Base-by-base conservation (phyloP, 1,140 invertebrate species). In the Bombyx mandarina region DNA sequence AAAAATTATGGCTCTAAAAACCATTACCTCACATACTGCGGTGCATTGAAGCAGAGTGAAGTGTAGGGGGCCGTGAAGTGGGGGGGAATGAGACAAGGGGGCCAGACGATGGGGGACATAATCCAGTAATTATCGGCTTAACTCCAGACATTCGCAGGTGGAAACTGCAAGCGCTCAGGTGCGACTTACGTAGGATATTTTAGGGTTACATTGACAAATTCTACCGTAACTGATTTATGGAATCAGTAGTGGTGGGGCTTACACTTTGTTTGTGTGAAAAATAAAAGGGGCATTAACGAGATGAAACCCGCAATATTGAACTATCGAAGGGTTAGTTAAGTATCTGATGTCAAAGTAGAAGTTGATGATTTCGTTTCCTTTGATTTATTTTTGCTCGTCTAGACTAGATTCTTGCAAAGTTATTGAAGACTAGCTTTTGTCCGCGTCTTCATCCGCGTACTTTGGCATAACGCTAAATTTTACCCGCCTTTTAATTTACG, bases 61-160 rank as follows among this genome's bases (percentile, higher is more conserved):
- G 78, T 73, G 57, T 63, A 64, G 69, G 68, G 61, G 62, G 60
- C 43, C 45, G 47, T 65, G 65, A 65, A 71, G 69, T 65, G 62
- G 61, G 69, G 68, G 65, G 67, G 67, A 59, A 52, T 55, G 58
- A 69, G 67, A 65, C 60, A 58, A 59, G 69, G 67, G 66, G 70
- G 58, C 57, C 65, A 77, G 75, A 73, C 68, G 58, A 51, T 54
- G 67, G 77, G 77, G 76, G 71, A 57, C 53, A 71, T 81, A 83
- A 83, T 83, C 80, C 76, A 58, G 68, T 83, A 83, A 83, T 83
- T 83, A 83, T 83, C 80, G 69, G 75, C 78, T 83, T 83, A 83
- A 75, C 75, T 77, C 74, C 63, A 81, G 77, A 79, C 78, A 77
- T 79, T 79, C 67, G 77, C 77, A 82, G 79, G 77, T 80, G 79